Evolutionary conservation across 2,888 invertebrate species (phyloP).

Genomic region (Xylota sylvarum): DNA sequence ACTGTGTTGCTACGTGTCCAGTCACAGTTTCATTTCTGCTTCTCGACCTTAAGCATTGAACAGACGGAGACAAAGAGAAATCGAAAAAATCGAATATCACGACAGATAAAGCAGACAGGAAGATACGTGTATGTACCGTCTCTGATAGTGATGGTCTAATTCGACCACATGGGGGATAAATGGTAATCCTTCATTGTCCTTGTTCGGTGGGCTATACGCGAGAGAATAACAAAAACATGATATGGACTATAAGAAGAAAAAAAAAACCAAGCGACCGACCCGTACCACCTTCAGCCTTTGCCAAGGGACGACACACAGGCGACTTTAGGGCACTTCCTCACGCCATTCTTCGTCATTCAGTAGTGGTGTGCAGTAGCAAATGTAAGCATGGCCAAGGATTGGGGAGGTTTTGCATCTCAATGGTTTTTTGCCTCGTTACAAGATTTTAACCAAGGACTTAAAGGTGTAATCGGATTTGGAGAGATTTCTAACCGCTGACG

Average conservation of each 20-base stretch:
- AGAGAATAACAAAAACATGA: slow-evolving; percentile 32
- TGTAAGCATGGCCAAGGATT: slow-evolving; percentile 24
- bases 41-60: slow-evolving; percentile 50
- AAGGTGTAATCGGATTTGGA: slow-evolving; percentile 64
- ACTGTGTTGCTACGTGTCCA: slow-evolving; percentile 57
- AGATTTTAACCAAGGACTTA: slow-evolving; percentile 59
- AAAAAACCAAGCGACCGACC: slow-evolving; percentile 1
- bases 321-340: slow-evolving; percentile 13
- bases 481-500: slow-evolving; percentile 35
- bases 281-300: slow-evolving; percentile 15
- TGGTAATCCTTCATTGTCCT: slow-evolving; percentile 63
- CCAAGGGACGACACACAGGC: slow-evolving; percentile 40
- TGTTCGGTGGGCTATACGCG: slow-evolving; percentile 45
- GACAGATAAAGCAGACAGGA: slow-evolving; percentile 40
- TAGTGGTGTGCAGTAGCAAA: slow-evolving; percentile 29
- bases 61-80: slow-evolving; percentile 21
- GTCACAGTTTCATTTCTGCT: slow-evolving; percentile 45
- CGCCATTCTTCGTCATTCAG: slow-evolving; percentile 21
- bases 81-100: slow-evolving; percentile 51
- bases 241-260: slow-evolving; percentile 15
- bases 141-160: slow-evolving; percentile 47
- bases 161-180: slow-evolving; percentile 55
- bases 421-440: slow-evolving; percentile 53
- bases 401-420: slow-evolving; percentile 54
- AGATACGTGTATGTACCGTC: slow-evolving; percentile 17